Conservation (phyloP, 1,140 invertebrate species). For the Phocides pigmalion region DNA sequence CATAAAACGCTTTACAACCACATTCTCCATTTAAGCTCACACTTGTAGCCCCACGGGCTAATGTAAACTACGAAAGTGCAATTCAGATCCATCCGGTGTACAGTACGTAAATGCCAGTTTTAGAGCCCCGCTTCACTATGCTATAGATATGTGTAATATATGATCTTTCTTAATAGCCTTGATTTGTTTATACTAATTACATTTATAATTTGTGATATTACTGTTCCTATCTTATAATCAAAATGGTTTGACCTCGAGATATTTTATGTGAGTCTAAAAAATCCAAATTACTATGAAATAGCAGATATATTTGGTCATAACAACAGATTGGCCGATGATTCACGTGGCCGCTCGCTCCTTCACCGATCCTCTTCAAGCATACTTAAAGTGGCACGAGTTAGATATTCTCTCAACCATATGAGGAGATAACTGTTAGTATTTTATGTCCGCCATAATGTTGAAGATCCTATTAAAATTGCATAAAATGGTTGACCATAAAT, state of each 20-base stretch:
- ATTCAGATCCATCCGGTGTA: slow-evolving; percentile 47
- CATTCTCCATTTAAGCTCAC: slow-evolving; percentile 59
- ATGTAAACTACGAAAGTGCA: slow-evolving; percentile 56
- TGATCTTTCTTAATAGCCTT: slow-evolving; percentile 18
- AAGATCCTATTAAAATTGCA: background rate
- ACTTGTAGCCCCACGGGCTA: slow-evolving; percentile 51
- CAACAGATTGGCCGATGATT: slow-evolving; percentile 56
- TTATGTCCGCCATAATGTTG: slow-evolving; percentile 16
- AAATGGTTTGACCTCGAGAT: background rate
- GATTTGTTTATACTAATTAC: slow-evolving; percentile 10
- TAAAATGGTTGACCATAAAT: background rate
- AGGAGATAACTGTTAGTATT: slow-evolving; percentile 25
- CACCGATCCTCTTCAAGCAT: slow-evolving; percentile 29
- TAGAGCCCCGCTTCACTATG: slow-evolving; percentile 10
- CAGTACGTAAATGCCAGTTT: slow-evolving; percentile 30
- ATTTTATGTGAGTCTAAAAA: slow-evolving; percentile 20
- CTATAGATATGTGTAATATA: slow-evolving; percentile 19
- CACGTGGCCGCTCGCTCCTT: slow-evolving; percentile 48
- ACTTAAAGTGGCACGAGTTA: slow-evolving; percentile 24
- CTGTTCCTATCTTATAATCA: too few species aligned
- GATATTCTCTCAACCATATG: slow-evolving; percentile 8
- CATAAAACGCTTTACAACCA: slow-evolving; percentile 60
- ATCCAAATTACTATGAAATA: slow-evolving; percentile 47
- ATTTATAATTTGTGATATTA: slow-evolving; percentile 3
- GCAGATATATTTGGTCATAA: slow-evolving; percentile 51